Percentiles rank a stretch among this genome's conserved stretches.
Evolutionary conservation across 2,113 vertebrate genomes (phyloP).

Genomic region (Lepisosteus osseus): DNA sequence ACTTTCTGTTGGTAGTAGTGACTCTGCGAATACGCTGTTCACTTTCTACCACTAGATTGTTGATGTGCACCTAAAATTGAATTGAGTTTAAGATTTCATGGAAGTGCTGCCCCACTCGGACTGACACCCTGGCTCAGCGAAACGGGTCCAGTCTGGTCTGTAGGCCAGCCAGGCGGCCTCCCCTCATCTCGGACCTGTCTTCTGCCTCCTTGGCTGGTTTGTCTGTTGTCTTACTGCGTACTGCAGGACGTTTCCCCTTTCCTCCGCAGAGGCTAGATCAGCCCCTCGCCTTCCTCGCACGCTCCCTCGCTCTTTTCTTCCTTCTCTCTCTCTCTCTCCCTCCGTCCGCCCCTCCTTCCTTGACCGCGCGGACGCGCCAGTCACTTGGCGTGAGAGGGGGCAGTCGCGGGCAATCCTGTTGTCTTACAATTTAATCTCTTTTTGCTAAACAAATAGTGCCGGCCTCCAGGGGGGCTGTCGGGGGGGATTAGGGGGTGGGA

Average conservation of each 20-base stretch:
- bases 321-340: constrained; percentile 20
- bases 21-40: no score
- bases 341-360: constrained; percentile 13
- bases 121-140: no score
- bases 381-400: constrained; percentile 20
- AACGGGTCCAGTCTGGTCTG: no score
- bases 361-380: background rate
- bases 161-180: no score
- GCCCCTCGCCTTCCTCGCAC: background rate
- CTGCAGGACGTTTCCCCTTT: background rate
- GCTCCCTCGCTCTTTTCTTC: background rate
- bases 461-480: constrained; percentile 23
- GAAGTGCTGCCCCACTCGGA: no score
- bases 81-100: no score
- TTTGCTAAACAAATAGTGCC: constrained; percentile 35
- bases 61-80: no score
- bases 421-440: constrained; percentile 35
- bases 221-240: no score
- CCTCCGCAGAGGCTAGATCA: background rate
- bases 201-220: no score
- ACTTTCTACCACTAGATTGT: no score
- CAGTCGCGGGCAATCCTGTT: constrained; percentile 18
- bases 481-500: constrained; percentile 18
- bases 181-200: no score
- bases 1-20: no score